Conservation (phyloP, 2,888 invertebrate species). For the Scaptomyza reducta region DNA sequence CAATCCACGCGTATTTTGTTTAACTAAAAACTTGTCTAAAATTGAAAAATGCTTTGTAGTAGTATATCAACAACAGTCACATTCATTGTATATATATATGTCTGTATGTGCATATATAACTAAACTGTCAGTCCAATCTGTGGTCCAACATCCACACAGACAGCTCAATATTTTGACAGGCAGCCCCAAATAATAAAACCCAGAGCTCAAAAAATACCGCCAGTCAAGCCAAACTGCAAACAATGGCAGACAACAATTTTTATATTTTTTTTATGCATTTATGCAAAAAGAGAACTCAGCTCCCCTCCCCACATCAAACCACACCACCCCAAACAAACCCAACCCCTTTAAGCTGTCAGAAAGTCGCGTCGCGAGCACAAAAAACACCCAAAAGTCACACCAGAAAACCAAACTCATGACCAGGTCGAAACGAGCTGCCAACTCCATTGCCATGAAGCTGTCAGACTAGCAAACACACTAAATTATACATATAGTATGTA, state of each 20-base stretch:
- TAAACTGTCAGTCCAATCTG: constrained; percentile 50
- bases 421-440: constrained; percentile 43
- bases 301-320: too few species aligned
- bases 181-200: constrained; percentile 29
- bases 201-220: constrained; percentile 20
- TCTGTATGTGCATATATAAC: constrained; percentile 13
- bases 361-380: constrained; percentile 42
- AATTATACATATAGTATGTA: constrained; percentile 57
- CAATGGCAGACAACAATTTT: constrained; percentile 66
- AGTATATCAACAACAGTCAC: constrained; percentile 1
- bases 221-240: constrained; percentile 55
- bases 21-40: constrained; percentile 48
- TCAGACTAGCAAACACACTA: constrained; percentile 67
- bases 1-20: constrained; percentile 15
- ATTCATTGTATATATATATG: not conserved
- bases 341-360: constrained; percentile 61
- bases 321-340: not conserved
- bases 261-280: constrained; percentile 72
- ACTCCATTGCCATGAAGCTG: constrained; percentile 59
- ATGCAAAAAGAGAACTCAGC: constrained; percentile 64
- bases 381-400: constrained; percentile 75
- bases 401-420: constrained; percentile 23
- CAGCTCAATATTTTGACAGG: constrained; percentile 77
- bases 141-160: constrained; percentile 53
- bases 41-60: constrained; percentile 43